Percentiles rank a stretch among this genome's conserved stretches.
Conservation (phyloP, 2,888 invertebrate species). For the Operophtera brumata region DNA sequence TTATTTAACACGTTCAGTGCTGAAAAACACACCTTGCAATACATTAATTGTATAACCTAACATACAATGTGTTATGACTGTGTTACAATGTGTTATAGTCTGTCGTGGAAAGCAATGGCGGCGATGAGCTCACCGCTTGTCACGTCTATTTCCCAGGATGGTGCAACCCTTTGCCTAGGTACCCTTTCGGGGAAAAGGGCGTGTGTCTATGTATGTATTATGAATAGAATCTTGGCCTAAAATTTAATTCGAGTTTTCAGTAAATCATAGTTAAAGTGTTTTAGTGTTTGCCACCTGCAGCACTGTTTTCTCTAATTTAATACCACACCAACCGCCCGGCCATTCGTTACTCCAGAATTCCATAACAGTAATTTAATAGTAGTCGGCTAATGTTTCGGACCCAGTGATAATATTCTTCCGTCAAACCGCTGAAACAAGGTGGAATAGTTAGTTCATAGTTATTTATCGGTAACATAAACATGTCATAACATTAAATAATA, state of each 20-base stretch:
- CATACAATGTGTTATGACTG: no score
- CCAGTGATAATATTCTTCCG: background rate
- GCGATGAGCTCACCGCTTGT: no score
- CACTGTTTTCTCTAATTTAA: constrained; percentile 14
- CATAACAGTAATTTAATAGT: constrained; percentile 23
- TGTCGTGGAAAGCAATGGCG: no score
- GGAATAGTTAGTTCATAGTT: background rate
- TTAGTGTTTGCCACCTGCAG: constrained; percentile 9
- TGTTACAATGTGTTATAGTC: no score
- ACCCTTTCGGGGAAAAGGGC: no score
- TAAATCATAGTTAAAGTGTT: constrained; percentile 9
- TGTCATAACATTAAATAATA: no score
- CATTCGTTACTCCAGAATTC: constrained; percentile 22
- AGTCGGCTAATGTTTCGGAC: constrained; percentile 10
- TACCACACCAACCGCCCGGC: constrained; percentile 4
- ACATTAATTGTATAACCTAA: no score
- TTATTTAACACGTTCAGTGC: no score
- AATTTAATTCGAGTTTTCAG: background rate
- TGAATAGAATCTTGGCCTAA: background rate
- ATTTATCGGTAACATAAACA: no score
- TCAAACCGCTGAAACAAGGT: background rate
- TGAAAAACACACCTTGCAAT: no score
- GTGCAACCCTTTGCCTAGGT: no score
- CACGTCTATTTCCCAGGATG: no score
- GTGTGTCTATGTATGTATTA: background rate